These are phyloP conservation scores for Centruroides sculpturatus DNA, from an alignment of 1,140 invertebrate genomes.

Conservation along the genomic window DNA sequence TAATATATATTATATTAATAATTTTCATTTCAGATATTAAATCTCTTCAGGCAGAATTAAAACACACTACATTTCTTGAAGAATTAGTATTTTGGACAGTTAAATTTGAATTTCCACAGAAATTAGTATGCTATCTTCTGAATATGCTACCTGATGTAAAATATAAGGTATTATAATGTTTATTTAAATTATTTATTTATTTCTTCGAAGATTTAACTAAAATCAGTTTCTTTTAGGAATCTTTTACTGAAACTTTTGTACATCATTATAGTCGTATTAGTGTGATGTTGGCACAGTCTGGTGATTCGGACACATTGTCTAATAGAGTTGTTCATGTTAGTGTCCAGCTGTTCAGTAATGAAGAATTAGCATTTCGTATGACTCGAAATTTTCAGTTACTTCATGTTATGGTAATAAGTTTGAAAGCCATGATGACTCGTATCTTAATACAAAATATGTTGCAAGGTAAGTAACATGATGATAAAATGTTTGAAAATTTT, in stretches of 20 bases:
- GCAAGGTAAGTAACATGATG: slow-evolving; percentile 43
- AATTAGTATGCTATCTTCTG: slow-evolving; percentile 84
- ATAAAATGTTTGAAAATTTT: too few species aligned
- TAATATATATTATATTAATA: too few species aligned
- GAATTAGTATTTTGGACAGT: slow-evolving; percentile 97
- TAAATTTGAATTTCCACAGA: slow-evolving; percentile 93
- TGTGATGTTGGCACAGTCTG: slow-evolving; percentile 68
- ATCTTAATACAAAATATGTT: slow-evolving; percentile 73
- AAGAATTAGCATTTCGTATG: slow-evolving; percentile 75
- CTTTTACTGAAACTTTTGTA: slow-evolving; percentile 84
- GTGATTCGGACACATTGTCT: slow-evolving; percentile 75
- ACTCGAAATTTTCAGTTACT: slow-evolving; percentile 75
- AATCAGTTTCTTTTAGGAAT: slow-evolving; percentile 44
- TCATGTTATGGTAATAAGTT: slow-evolving; percentile 84
- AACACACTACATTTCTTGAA: slow-evolving; percentile 78
- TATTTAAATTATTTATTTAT: background rate
- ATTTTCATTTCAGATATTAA: slow-evolving; percentile 17
- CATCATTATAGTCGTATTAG: slow-evolving; percentile 89
- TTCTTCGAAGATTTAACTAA: background rate
- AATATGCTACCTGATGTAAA: slow-evolving; percentile 89
- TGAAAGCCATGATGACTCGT: slow-evolving; percentile 85
- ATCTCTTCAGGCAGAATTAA: slow-evolving; percentile 32
- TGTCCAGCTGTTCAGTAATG: slow-evolving; percentile 89
- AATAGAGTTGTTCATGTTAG: slow-evolving; percentile 94
- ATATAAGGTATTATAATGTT: slow-evolving; percentile 55